These are phyloP conservation scores for Synergus umbraculus DNA, from an alignment of 2,888 invertebrate species.

Conservation along the genomic window DNA sequence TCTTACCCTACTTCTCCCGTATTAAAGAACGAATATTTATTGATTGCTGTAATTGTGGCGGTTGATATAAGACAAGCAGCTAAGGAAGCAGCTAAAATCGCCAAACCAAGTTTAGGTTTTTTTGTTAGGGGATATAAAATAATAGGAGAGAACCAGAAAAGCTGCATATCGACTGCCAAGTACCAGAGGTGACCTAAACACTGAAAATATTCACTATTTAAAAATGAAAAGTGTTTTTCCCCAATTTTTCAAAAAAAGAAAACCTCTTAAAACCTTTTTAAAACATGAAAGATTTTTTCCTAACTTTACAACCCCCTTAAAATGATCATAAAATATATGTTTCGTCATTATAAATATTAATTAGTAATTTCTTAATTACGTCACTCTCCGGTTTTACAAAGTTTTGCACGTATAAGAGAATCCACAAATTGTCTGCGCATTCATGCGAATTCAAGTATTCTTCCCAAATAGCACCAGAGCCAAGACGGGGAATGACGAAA, in stretches of 20 bases:
- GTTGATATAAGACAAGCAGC: background rate
- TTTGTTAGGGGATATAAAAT: constrained; percentile 78
- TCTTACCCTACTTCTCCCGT: background rate
- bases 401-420: constrained; percentile 78
- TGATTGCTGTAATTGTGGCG: background rate
- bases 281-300: no score
- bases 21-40: background rate
- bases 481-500: constrained; percentile 74
- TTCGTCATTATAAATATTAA: background rate
- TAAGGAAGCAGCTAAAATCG: constrained; percentile 57
- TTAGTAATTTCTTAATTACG: background rate
- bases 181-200: constrained; percentile 65
- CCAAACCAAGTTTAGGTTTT: constrained; percentile 72
- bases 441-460: background rate
- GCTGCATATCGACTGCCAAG: constrained; percentile 80
- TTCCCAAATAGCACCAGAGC: constrained; percentile 78
- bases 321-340: no score
- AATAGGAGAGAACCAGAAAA: constrained; percentile 80
- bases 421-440: constrained; percentile 78
- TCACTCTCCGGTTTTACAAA: constrained; percentile 69
- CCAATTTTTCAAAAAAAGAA: no score
- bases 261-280: no score
- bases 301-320: no score
- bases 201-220: background rate
- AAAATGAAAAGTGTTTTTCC: no score